phyloP scores from a whole-genome alignment of 1,140 invertebrate species.

The Apis laboriosa region DNA sequence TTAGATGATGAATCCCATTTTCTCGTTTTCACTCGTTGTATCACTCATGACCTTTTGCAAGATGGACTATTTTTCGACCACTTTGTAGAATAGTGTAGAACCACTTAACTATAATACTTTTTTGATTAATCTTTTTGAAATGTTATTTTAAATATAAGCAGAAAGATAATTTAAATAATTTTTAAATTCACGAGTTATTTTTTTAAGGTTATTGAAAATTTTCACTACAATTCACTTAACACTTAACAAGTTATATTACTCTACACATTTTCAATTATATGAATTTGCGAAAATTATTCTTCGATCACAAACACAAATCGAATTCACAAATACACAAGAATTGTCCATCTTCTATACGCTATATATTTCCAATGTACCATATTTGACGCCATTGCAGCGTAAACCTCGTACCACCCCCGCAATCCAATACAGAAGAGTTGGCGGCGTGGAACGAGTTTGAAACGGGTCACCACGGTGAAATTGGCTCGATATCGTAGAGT shows the following conservation, averaged over 20 bases:
- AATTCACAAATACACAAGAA: background rate
- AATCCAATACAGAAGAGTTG: background rate
- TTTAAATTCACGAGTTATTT: too few relatives aligned
- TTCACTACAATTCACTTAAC: too few relatives aligned
- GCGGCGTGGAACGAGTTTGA: background rate
- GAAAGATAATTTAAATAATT: background rate
- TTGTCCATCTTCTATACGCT: too few relatives aligned
- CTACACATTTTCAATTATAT: too few relatives aligned
- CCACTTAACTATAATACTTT: background rate
- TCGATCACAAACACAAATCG: background rate
- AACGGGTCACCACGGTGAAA: background rate
- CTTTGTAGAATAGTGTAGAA: background rate
- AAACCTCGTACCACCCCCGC: background rate
- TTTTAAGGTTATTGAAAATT: too few relatives aligned
- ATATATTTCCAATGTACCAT: background rate
- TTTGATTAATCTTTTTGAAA: background rate
- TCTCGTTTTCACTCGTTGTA: background rate
- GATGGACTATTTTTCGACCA: background rate
- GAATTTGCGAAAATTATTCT: too few relatives aligned
- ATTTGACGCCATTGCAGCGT: background rate
- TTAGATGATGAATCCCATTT: background rate
- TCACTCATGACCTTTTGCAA: too few relatives aligned
- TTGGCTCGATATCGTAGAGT: conserved; percentile 7
- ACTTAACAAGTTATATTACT: too few relatives aligned
- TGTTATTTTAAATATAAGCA: background rate